Percentiles rank a stretch among this genome's conserved stretches.
These are phyloP conservation scores for Sphaeramia orbicularis DNA, from an alignment of 2,797 vertebrate species.

Conservation along the genomic window DNA sequence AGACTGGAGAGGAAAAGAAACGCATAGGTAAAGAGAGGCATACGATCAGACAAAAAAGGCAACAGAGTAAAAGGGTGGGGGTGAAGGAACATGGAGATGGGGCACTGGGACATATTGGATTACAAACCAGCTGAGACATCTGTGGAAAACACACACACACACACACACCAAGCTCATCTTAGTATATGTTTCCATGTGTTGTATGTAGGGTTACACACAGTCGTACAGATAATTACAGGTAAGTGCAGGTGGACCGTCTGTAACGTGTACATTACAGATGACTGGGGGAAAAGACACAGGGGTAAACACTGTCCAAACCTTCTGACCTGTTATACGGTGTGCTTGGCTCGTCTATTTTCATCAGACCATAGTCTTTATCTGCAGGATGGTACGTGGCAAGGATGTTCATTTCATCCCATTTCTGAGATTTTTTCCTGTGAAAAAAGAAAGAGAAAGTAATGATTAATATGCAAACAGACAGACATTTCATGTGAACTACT, in stretches of 20 bases:
- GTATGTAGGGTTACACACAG: neutral
- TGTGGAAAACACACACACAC: conserved; percentile 15
- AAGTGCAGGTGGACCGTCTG: neutral
- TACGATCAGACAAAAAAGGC: neutral
- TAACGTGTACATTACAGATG: too few relatives aligned
- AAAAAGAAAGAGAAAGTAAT: conserved; percentile 51
- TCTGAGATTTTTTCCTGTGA: conserved; percentile 95
- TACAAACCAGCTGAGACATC: conserved; percentile 59
- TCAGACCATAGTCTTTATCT: conserved; percentile 97
- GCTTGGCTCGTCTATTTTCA: conserved; percentile 99
- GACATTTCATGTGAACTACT: conserved; percentile 18
- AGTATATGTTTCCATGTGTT: neutral
- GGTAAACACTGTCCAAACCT: neutral
- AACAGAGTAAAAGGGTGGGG: neutral
- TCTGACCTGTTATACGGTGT: conserved; percentile 95
- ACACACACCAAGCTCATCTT: neutral
- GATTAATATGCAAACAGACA: conserved; percentile 21
- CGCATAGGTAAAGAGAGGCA: neutral
- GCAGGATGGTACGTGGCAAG: conserved; percentile 97
- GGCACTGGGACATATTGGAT: conserved; percentile 60
- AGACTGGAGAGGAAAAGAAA: neutral
- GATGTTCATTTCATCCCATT: conserved; percentile 99
- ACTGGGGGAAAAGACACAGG: neutral
- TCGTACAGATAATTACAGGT: neutral
- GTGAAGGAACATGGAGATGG: neutral